Evolutionary conservation across 2,888 invertebrate genomes (phyloP).

Genomic region (Oligia latruncula): DNA sequence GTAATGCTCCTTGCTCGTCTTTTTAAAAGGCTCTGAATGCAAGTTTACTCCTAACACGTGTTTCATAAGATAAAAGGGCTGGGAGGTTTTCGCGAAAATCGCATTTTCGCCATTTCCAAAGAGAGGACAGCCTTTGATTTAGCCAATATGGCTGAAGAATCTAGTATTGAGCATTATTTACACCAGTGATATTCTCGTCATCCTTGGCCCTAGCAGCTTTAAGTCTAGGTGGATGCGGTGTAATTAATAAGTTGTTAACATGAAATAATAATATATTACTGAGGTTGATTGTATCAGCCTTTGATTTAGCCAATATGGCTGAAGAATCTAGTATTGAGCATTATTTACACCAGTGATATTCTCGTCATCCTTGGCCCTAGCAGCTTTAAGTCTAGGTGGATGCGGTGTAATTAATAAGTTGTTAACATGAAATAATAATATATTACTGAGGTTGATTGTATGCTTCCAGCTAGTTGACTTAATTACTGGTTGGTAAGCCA

Average conservation of each 20-base stretch:
- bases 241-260: conserved; percentile 1
- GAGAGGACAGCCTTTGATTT: not conserved
- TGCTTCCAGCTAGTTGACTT: conserved; percentile 16
- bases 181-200: not conserved
- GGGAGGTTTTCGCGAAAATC: not conserved
- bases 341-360: conserved; percentile 8
- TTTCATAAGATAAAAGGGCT: too few relatives aligned
- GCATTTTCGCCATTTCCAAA: not conserved
- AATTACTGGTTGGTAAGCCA: conserved; percentile 19
- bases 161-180: not conserved
- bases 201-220: not conserved
- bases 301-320: not conserved
- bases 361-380: not conserved
- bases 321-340: not conserved
- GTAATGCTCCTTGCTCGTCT: not conserved
- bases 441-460: conserved; percentile 3
- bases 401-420: not conserved
- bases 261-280: conserved; percentile 16
- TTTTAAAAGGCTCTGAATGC: not conserved
- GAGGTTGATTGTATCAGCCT: too few relatives aligned
- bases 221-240: not conserved
- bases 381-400: not conserved
- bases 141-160: not conserved
- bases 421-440: conserved; percentile 19
- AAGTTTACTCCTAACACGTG: not conserved